Evolutionary conservation across 2,113 vertebrate genomes (phyloP), one percentile per base, ranked within the genome.

Genomic region (Thalassoma bifasciatum): DNA sequence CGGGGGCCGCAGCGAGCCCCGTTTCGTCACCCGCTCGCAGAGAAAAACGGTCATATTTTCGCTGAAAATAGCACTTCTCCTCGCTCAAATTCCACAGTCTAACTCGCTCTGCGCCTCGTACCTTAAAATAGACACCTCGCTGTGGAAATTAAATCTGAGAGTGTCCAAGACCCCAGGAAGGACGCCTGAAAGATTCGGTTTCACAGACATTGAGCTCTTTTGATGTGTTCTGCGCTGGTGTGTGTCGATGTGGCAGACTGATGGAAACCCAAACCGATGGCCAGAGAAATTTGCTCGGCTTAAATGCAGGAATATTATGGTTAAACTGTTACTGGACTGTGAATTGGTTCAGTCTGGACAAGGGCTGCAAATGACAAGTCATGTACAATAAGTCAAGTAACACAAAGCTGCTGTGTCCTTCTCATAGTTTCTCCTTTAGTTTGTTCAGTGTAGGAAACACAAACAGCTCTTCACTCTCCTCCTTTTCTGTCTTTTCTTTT

Each of bases 31-130:
- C 63, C 61, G 44, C 73, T 74, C 73, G n/a, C 62, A 65, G 67
- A 67, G 64, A 54, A 61, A 76, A 74, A 61, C 17, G 23, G 62
- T 79, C 66, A 2, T 70, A 76, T 91, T 92, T 90, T 82, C 64
- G 84, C 90, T 92, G 89, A 89, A 91, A 93, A 92, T 91, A 88
- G 90, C 82, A 74, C 61, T 89, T 86, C 82, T 87, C n/a, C 81
- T 72, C 36, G 14, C 84, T 88, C 79, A 24, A 61, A 88, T 91
- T 90, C 74, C 90, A 81, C 72, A 56, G 75, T 65, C 74, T 66
- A 44, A 77, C 72, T 77, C 52, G 12, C 70, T 74, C 68, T 64
- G 74, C 40, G 77, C 57, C 19, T 37, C 8, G 54, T 74, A 53
- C 77, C 84, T 84, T 89, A 88, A 91, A 91, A 91, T 89, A 91